phyloP scores from a whole-genome alignment of 2,888 invertebrate genomes.

The Portevinia maculata region DNA sequence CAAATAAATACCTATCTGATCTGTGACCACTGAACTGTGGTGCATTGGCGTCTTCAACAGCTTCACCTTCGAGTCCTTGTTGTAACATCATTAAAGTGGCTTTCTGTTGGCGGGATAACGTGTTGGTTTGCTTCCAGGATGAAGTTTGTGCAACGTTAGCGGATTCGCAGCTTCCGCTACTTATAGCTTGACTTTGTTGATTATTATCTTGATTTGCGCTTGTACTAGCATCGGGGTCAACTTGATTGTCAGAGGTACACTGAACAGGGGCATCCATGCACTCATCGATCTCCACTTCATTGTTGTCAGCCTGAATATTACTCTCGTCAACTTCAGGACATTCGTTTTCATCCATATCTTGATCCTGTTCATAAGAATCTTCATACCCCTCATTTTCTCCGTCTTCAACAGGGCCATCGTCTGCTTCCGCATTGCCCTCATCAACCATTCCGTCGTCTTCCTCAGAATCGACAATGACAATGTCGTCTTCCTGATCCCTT shows the following conservation, averaged over 20 bases:
- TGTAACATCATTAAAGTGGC: slow-evolving; percentile 78
- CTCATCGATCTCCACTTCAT: slow-evolving; percentile 87
- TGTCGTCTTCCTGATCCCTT: slow-evolving; percentile 93
- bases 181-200: slow-evolving; percentile 89
- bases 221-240: slow-evolving; percentile 81
- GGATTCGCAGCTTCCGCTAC: slow-evolving; percentile 89
- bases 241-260: slow-evolving; percentile 83
- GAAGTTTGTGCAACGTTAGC: slow-evolving; percentile 77
- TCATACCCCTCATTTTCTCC: slow-evolving; percentile 85
- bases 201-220: slow-evolving; percentile 81
- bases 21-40: slow-evolving; percentile 86
- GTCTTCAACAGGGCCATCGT: slow-evolving; percentile 83
- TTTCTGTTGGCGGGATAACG: slow-evolving; percentile 79
- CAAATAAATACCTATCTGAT: slow-evolving; percentile 77
- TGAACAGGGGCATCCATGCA: slow-evolving; percentile 87
- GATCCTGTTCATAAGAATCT: slow-evolving; percentile 83
- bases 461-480: slow-evolving; percentile 91
- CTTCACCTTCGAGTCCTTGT: slow-evolving; percentile 80
- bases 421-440: slow-evolving; percentile 85
- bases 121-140: slow-evolving; percentile 79
- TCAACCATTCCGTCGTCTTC: slow-evolving; percentile 86
- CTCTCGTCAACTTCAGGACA: slow-evolving; percentile 83
- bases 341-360: slow-evolving; percentile 85
- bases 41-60: slow-evolving; percentile 88
- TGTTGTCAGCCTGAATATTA: slow-evolving; percentile 85